Evolutionary conservation across 2,113 vertebrate species (phyloP).

Genomic region (Macrotis lagotis): DNA sequence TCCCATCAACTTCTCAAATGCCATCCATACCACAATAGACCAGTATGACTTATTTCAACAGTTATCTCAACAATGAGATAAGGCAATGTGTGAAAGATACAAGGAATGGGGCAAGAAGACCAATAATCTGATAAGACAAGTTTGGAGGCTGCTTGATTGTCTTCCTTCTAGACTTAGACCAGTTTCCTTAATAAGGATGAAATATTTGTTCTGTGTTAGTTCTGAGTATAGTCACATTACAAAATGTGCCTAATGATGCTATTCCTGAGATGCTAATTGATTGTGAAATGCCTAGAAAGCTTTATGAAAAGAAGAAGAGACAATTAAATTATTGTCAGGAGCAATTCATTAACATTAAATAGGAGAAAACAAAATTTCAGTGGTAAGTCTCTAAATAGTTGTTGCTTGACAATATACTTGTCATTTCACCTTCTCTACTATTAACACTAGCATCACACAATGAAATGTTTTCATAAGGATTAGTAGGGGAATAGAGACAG

Average conservation of each 20-base stretch:
- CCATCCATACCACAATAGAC: not conserved
- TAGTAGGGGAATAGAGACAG: not conserved
- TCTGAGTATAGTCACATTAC: constrained; percentile 69
- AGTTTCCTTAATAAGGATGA: constrained; percentile 25
- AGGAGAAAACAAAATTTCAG: constrained; percentile 69
- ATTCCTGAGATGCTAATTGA: constrained; percentile 77
- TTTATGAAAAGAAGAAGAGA: constrained; percentile 76
- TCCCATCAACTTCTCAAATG: not conserved
- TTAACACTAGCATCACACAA: constrained; percentile 8
- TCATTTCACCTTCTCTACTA: constrained; percentile 14
- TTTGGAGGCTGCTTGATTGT: constrained; percentile 36
- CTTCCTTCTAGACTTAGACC: not conserved
- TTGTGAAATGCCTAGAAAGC: constrained; percentile 79
- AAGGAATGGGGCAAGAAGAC: constrained; percentile 19
- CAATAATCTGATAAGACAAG: constrained; percentile 41
- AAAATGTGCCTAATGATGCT: constrained; percentile 76
- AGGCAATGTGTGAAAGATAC: constrained; percentile 32
- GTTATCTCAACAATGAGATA: not conserved
- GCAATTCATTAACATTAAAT: constrained; percentile 74
- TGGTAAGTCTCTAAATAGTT: constrained; percentile 49
- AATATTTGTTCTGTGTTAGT: constrained; percentile 66
- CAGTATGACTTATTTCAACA: not conserved
- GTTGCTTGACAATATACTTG: constrained; percentile 62
- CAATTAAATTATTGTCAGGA: constrained; percentile 76
- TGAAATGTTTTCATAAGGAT: constrained; percentile 40